Evolutionary conservation across 35 echinoderm and acorn worm species (phyloP).

Genomic region (Chiridota heheva): DNA sequence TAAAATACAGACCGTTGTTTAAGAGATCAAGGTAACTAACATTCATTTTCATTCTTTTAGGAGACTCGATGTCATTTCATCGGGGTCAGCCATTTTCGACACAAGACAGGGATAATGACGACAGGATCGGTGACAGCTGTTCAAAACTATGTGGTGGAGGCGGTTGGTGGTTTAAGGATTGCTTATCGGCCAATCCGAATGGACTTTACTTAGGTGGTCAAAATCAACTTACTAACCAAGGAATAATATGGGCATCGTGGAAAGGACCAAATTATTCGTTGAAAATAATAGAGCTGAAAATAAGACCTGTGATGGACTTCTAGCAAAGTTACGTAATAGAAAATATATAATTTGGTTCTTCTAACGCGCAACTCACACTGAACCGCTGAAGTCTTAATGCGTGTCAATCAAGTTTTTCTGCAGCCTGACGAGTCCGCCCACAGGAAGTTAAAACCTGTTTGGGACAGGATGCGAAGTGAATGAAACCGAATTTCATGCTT

Average conservation of each 20-base stretch:
- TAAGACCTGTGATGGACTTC: constrained; percentile 42
- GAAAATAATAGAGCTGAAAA: constrained; percentile 68
- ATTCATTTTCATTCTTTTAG: neutral
- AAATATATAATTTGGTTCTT: no score
- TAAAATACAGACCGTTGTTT: neutral
- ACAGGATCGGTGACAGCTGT: constrained; percentile 19
- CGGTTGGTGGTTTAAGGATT: constrained; percentile 75
- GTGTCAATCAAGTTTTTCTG: no score
- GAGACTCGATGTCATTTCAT: constrained; percentile 55
- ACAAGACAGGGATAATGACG: constrained; percentile 61
- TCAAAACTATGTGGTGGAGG: constrained; percentile 41
- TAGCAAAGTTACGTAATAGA: no score
- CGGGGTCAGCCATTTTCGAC: constrained; percentile 53
- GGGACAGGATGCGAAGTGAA: no score
- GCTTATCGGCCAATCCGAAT: constrained; percentile 64
- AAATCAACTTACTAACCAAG: constrained; percentile 48
- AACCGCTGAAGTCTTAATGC: no score
- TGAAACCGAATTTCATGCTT: no score
- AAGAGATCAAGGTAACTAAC: neutral
- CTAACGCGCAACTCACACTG: no score
- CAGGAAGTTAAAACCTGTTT: no score
- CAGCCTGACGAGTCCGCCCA: no score
- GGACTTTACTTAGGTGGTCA: constrained; percentile 65
- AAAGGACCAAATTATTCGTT: constrained; percentile 79
- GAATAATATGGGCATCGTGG: constrained; percentile 68